These are phyloP conservation scores for Salarias fasciatus DNA, from an alignment of 2,797 vertebrate genomes.

Conservation along the genomic window DNA sequence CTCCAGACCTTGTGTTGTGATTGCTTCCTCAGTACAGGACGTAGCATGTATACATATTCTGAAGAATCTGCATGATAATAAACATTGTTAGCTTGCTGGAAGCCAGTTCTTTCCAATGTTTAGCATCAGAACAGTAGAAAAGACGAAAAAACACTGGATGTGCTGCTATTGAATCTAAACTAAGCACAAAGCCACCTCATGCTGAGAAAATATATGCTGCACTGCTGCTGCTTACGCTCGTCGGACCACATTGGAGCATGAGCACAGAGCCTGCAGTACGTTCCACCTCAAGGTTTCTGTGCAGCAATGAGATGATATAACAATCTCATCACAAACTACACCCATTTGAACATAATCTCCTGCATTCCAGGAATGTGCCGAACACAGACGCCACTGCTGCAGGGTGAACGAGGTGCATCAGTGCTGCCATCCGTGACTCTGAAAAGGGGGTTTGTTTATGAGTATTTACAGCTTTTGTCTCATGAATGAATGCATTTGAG, in stretches of 20 bases:
- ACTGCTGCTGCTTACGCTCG: neutral
- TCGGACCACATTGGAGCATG: neutral
- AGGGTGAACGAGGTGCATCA: neutral
- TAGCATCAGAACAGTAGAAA: neutral
- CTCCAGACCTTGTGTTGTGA: too few species aligned
- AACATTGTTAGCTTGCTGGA: neutral
- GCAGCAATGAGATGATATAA: too few species aligned
- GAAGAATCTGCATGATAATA: neutral
- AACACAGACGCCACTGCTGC: neutral
- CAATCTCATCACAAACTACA: too few species aligned
- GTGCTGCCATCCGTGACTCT: conserved; percentile 5
- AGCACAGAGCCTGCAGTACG: too few species aligned
- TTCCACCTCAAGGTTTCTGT: too few species aligned
- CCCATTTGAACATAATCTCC: too few species aligned
- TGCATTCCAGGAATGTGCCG: neutral
- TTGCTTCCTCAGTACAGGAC: neutral
- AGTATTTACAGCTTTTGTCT: too few species aligned
- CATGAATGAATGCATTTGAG: too few species aligned
- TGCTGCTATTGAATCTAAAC: conserved; percentile 10
- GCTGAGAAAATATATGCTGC: neutral
- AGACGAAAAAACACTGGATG: neutral
- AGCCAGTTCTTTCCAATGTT: neutral
- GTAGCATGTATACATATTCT: neutral
- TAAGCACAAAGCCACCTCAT: conserved; percentile 5
- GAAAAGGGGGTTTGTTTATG: neutral